Conservation (phyloP, 2,113 vertebrate species). For the Noctilio leporinus region DNA sequence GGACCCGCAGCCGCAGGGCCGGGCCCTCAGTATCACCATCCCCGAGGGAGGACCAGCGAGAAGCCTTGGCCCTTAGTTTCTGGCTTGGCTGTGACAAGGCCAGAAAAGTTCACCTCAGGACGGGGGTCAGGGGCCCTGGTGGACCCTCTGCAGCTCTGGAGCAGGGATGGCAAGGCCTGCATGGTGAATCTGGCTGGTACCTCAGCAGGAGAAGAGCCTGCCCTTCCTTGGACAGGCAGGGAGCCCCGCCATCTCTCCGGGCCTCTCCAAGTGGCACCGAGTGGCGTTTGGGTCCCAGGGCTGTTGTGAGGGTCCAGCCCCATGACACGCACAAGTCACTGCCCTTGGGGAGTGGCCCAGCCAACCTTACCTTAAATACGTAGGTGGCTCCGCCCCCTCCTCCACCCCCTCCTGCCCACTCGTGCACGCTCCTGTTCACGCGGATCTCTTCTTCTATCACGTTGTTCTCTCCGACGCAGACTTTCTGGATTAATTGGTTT, state of each 20-base stretch:
- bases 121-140: background rate
- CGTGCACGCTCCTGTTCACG: slow-evolving; percentile 81
- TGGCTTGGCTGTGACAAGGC: background rate
- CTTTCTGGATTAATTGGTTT: slow-evolving; percentile 85
- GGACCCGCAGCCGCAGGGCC: background rate
- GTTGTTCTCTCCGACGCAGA: slow-evolving; percentile 91
- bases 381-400: slow-evolving; percentile 96
- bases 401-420: slow-evolving; percentile 93
- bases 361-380: slow-evolving; percentile 90
- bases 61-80: background rate
- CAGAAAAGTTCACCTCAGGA: background rate
- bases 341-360: rapidly evolving
- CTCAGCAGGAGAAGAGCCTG: background rate
- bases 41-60: background rate
- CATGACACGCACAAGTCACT: rapidly evolving
- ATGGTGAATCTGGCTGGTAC: rapidly evolving
- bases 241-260: background rate
- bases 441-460: slow-evolving; percentile 90
- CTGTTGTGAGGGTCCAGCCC: background rate
- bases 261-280: background rate
- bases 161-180: background rate
- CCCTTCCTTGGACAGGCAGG: background rate
- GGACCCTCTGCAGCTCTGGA: background rate
- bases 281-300: background rate
- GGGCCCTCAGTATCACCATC: background rate